These are phyloP conservation scores for Diadumene lineata DNA, from an alignment of 92 coral and sea anemone species.

Conservation along the genomic window DNA sequence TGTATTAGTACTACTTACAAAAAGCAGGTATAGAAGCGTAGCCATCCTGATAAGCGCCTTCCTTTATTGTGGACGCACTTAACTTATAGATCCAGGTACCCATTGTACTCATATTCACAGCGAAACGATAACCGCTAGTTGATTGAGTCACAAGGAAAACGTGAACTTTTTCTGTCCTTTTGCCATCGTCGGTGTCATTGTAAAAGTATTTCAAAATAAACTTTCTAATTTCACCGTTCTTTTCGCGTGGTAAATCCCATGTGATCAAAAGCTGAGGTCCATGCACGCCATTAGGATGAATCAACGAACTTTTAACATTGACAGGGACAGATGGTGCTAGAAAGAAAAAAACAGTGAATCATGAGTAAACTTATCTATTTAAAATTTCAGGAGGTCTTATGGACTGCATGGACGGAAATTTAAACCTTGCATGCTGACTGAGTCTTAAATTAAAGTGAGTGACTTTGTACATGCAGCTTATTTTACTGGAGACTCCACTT, in stretches of 20 bases:
- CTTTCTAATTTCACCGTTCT: conserved; percentile 26
- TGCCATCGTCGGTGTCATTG: neutral
- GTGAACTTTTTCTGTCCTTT: neutral
- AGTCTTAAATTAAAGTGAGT: too few relatives aligned
- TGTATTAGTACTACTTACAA: neutral
- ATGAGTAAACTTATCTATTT: too few relatives aligned
- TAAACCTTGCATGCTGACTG: too few relatives aligned
- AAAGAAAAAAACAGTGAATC: neutral
- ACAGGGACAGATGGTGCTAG: conserved; percentile 13
- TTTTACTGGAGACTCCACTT: too few relatives aligned
- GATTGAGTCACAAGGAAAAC: neutral
- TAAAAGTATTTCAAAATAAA: conserved; percentile 10
- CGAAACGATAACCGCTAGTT: neutral
- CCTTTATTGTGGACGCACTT: conserved; percentile 18
- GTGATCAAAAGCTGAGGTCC: conserved; percentile 15
- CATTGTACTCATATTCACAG: neutral
- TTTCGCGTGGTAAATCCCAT: conserved; percentile 27
- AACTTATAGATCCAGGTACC: neutral
- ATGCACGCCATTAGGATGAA: neutral
- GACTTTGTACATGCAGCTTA: too few relatives aligned
- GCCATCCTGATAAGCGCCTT: conserved; percentile 13
- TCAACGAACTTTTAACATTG: neutral
- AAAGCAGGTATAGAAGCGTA: neutral
- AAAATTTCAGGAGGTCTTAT: too few relatives aligned
- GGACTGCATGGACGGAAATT: too few relatives aligned